Conservation (phyloP, 1,140 invertebrate species). For the Ostrea edulis region DNA sequence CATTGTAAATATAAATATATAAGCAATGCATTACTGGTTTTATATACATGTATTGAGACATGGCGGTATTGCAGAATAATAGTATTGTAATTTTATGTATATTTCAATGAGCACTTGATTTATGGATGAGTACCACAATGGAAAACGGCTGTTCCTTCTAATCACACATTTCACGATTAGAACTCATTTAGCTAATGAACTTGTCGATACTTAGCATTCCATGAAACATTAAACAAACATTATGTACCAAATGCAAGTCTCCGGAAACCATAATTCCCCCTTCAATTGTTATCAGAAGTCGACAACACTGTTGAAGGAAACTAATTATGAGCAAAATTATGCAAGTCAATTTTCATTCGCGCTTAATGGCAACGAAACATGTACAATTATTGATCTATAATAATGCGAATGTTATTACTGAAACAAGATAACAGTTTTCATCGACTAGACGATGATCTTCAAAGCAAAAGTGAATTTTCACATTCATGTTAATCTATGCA, state of each 20-base stretch:
- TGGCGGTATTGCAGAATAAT: too few relatives aligned
- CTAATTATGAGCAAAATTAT: background rate
- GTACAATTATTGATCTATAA: background rate
- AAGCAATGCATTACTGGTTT: too few relatives aligned
- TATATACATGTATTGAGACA: too few relatives aligned
- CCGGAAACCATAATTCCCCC: background rate
- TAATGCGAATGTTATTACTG: background rate
- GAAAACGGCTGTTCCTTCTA: background rate
- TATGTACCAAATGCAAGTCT: constrained; percentile 6
- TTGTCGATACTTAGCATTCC: background rate
- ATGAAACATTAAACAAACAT: constrained; percentile 1
- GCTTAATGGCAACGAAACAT: constrained; percentile 4
- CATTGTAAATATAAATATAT: too few relatives aligned
- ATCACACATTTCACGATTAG: background rate
- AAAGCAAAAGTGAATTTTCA: background rate
- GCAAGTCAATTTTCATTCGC: background rate
- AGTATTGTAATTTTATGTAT: too few relatives aligned
- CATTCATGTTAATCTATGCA: background rate
- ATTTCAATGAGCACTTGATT: background rate
- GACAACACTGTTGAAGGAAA: background rate
- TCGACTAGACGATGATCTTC: background rate
- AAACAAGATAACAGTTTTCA: background rate
- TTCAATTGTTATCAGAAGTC: background rate
- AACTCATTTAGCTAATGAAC: constrained; percentile 6
- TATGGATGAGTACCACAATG: background rate